A percentile compares a stretch with the other conserved stretches of the same genome.
phyloP scores from a whole-genome alignment of 2,888 invertebrate genomes.

The Tyria jacobaeae region DNA sequence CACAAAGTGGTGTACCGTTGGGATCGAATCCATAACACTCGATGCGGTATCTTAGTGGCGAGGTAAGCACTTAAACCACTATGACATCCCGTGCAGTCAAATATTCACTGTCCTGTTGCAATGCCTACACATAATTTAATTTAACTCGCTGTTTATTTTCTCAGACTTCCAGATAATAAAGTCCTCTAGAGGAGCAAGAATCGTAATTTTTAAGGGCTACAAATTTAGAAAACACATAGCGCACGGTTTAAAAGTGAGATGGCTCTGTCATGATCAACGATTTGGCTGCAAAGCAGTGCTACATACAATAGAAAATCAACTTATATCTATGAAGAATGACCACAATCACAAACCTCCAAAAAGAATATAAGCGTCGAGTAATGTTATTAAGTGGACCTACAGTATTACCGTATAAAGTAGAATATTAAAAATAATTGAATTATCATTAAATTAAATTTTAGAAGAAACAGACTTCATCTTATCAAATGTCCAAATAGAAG shows the following conservation, averaged over 20 bases:
- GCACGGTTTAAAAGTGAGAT: not conserved
- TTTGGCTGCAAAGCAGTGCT: slow-evolving; percentile 14
- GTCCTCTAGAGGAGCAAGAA: slow-evolving; percentile 5
- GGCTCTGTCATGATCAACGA: slow-evolving; percentile 7
- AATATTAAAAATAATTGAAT: too few relatives aligned
- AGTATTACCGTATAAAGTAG: too few relatives aligned
- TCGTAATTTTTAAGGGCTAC: slow-evolving; percentile 10
- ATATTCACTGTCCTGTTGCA: too few relatives aligned
- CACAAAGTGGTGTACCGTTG: too few relatives aligned
- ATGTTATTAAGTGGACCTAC: not conserved
- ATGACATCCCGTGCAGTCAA: too few relatives aligned
- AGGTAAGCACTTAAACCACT: too few relatives aligned
- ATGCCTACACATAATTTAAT: not conserved
- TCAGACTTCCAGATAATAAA: slow-evolving; percentile 9
- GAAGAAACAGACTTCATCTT: not conserved
- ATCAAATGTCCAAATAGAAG: not conserved
- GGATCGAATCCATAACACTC: too few relatives aligned
- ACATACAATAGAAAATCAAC: slow-evolving; percentile 6
- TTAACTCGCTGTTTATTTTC: not conserved
- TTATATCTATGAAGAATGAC: not conserved
- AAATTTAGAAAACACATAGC: slow-evolving; percentile 9
- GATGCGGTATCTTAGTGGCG: too few relatives aligned
- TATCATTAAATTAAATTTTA: not conserved
- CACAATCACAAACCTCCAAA: slow-evolving; percentile 11
- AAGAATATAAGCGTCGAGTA: not conserved